These are phyloP conservation scores for Drosophila longiperda DNA, from an alignment of 2,888 invertebrate genomes.

Conservation along the genomic window DNA sequence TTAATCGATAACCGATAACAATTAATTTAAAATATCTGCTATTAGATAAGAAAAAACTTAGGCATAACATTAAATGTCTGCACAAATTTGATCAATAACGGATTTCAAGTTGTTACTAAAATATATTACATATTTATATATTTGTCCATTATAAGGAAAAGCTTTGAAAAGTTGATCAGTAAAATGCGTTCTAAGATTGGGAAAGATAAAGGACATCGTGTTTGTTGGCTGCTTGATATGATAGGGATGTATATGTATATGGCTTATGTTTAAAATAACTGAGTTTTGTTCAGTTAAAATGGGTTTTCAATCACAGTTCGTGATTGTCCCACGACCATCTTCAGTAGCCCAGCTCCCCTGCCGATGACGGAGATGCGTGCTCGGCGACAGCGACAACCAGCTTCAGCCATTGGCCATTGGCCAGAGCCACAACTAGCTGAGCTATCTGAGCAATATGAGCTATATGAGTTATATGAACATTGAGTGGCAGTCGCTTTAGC, in stretches of 20 bases:
- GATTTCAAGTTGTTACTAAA: neutral
- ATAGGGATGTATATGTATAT: too few relatives aligned
- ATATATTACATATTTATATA: too few relatives aligned
- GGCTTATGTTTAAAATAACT: neutral
- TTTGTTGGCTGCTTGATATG: neutral
- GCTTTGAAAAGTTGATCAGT: neutral
- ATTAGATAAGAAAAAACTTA: neutral
- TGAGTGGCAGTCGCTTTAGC: neutral
- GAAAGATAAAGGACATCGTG: too few relatives aligned
- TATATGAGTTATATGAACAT: neutral
- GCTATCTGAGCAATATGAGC: neutral
- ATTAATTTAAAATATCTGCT: neutral
- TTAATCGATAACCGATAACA: neutral
- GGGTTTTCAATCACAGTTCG: slow-evolving; percentile 1
- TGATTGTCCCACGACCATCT: slow-evolving; percentile 1
- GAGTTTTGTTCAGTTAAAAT: neutral
- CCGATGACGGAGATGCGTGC: neutral
- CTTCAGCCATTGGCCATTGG: neutral
- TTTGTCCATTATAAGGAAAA: too few relatives aligned
- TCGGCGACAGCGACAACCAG: neutral
- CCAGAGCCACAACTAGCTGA: neutral
- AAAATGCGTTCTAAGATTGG: neutral
- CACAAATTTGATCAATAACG: neutral
- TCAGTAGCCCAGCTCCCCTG: neutral
- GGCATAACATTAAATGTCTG: neutral